Percentiles rank a stretch among this genome's conserved stretches.
Conservation (phyloP, 2,797 vertebrate genomes). For the Pangasius larnaudii region DNA sequence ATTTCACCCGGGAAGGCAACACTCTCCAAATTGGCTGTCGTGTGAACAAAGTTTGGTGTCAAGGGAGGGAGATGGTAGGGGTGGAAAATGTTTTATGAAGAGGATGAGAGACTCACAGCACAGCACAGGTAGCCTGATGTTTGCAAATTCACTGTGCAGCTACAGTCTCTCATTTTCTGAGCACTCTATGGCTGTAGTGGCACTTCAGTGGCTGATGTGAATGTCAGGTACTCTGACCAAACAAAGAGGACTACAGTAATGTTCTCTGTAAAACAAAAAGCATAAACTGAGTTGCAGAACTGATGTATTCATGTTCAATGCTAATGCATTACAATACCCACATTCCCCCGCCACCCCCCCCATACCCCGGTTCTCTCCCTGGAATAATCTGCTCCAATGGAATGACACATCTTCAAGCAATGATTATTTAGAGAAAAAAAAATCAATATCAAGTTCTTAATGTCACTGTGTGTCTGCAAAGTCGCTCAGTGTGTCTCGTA, state of each 20-base stretch:
- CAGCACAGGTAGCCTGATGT: neutral
- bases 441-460: neutral
- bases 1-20: slow-evolving; percentile 6
- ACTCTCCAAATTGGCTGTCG: slow-evolving; percentile 15
- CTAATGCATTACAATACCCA: neutral
- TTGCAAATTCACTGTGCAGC: slow-evolving; percentile 3
- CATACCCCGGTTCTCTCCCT: neutral
- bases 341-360: too few species aligned
- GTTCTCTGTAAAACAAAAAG: slow-evolving; percentile 12
- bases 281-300: neutral
- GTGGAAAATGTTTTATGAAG: slow-evolving; percentile 30
- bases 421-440: neutral
- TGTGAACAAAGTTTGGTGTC: slow-evolving; percentile 17
- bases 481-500: neutral
- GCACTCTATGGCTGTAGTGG: slow-evolving; percentile 19
- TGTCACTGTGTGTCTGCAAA: neutral
- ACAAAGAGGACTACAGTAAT: slow-evolving; percentile 19
- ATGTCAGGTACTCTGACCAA: slow-evolving; percentile 2
- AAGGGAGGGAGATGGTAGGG: neutral
- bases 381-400: neutral
- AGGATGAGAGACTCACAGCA: slow-evolving; percentile 24
- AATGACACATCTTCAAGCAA: neutral
- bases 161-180: slow-evolving; percentile 4
- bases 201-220: slow-evolving; percentile 20
- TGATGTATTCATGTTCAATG: slow-evolving; percentile 9